Evolutionary conservation across 2,113 vertebrate genomes (phyloP), one percentile per base, ranked within the genome.

Genomic region (Odontophorus gujanensis): DNA sequence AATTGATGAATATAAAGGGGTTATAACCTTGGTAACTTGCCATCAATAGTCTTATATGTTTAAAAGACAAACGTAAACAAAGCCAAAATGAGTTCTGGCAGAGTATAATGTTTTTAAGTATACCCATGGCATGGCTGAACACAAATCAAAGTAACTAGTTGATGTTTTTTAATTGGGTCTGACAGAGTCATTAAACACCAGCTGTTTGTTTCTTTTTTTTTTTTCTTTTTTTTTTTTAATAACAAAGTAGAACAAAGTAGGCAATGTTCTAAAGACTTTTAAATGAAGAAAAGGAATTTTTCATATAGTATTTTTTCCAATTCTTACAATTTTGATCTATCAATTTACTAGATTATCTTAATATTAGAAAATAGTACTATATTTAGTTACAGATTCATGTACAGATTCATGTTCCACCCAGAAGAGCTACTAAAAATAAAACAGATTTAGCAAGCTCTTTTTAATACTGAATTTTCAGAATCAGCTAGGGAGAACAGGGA

Each of bases 161-260:
- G 98, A 98, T 98, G 98, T 98, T 98, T 98, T 99, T 98, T 99
- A 99, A 99, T 99, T 99, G 99, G 98, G 97, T 99, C 98, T 98
- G 98, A 99, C 97, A 97, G 98, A 99, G 98, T 98, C 98, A 98
- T 99, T 99, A 98, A 99, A 99, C 97, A 98, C 99, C 99, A 99
- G 99, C 99, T 99, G 99, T 98, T 99, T 98, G 97, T 98, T 97
- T 97, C 94, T 94, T 94, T 87, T 18, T 47, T 32, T 48, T 19
- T 50, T 69, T 22, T 61, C 32, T 34, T 40, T 28, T 51, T 26
- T 26, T 51, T 51, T 28, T 28, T 53, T 28, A 94, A 93, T 77
- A 96, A 96, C 78, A 94, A 96, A 95, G 85, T 90, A 96, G 53
- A 96, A 96, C 78, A 94, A 96, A 95, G 85, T 90, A 96, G 53